Evolutionary conservation across 1,140 invertebrate species (phyloP).

Genomic region (Propsilocerus akamusi): DNA sequence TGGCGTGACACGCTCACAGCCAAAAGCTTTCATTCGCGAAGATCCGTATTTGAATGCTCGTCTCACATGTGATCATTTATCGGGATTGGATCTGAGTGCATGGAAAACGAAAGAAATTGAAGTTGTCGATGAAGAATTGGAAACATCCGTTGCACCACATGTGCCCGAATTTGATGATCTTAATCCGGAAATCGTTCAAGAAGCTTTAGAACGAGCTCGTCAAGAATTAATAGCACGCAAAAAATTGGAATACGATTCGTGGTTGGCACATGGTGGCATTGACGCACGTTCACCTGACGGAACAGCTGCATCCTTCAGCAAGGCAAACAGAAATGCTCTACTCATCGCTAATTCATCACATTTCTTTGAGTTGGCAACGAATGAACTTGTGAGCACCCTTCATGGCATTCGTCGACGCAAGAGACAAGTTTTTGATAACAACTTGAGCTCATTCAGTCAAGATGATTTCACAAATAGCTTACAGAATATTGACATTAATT

Average conservation of each 20-base stretch:
- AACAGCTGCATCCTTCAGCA: conserved; percentile 70
- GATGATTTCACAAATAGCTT: conserved; percentile 49
- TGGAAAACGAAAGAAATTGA: conserved; percentile 12
- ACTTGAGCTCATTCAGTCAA: conserved; percentile 39
- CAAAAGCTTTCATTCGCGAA: conserved; percentile 70
- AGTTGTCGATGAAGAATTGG: conserved; percentile 15
- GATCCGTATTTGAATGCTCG: conserved; percentile 75
- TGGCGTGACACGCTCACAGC: conserved; percentile 41
- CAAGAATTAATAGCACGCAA: conserved; percentile 48
- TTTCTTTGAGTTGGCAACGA: conserved; percentile 72
- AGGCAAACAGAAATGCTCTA: conserved; percentile 65
- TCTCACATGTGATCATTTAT: conserved; percentile 55
- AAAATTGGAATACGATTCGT: conserved; percentile 56
- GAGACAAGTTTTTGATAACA: conserved; percentile 50
- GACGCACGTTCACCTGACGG: conserved; percentile 73
- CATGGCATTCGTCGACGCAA: conserved; percentile 36
- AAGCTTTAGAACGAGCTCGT: conserved; percentile 54
- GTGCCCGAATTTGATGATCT: conserved; percentile 20
- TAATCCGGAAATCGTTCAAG: conserved; percentile 28
- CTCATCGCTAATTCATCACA: conserved; percentile 69
- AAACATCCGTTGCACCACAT: conserved; percentile 5
- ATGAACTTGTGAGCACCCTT: conserved; percentile 55
- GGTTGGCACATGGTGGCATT: conserved; percentile 40
- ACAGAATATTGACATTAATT: conserved; percentile 49
- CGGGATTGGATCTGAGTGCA: conserved; percentile 33